Evolutionary conservation across 1,140 invertebrate species (phyloP).

Genomic region (Cotesia vestalis): DNA sequence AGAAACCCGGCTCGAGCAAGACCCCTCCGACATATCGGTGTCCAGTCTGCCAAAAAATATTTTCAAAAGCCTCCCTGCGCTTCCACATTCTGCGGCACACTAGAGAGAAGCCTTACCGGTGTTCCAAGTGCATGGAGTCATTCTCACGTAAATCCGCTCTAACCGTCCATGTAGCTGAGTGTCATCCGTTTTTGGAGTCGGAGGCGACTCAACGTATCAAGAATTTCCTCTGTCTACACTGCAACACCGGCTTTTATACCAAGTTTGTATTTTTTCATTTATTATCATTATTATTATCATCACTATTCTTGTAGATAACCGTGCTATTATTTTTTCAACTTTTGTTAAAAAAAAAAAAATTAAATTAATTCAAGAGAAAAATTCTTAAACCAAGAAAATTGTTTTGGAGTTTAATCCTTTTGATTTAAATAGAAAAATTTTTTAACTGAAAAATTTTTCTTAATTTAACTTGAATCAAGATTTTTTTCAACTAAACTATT

Average conservation of each 20-base stretch:
- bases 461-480: too few relatives aligned
- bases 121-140: conserved; percentile 68
- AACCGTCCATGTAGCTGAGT: conserved; percentile 50
- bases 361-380: too few relatives aligned
- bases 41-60: conserved; percentile 74
- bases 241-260: conserved; percentile 70
- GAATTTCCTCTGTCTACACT: conserved; percentile 68
- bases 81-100: conserved; percentile 79
- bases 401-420: too few relatives aligned
- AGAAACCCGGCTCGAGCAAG: conserved; percentile 51
- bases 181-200: conserved; percentile 32
- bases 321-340: too few relatives aligned
- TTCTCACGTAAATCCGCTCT: conserved; percentile 75
- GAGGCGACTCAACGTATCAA: conserved; percentile 42
- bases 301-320: too few relatives aligned
- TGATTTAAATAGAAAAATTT: too few relatives aligned
- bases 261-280: conserved; percentile 67
- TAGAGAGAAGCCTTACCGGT: conserved; percentile 79
- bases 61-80: conserved; percentile 74
- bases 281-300: not conserved
- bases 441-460: too few relatives aligned
- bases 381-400: too few relatives aligned
- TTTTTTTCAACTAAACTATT: too few relatives aligned
- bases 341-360: too few relatives aligned
- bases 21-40: conserved; percentile 69